phyloP scores from a whole-genome alignment of 2,113 vertebrate genomes.

The Microtus richardsoni region DNA sequence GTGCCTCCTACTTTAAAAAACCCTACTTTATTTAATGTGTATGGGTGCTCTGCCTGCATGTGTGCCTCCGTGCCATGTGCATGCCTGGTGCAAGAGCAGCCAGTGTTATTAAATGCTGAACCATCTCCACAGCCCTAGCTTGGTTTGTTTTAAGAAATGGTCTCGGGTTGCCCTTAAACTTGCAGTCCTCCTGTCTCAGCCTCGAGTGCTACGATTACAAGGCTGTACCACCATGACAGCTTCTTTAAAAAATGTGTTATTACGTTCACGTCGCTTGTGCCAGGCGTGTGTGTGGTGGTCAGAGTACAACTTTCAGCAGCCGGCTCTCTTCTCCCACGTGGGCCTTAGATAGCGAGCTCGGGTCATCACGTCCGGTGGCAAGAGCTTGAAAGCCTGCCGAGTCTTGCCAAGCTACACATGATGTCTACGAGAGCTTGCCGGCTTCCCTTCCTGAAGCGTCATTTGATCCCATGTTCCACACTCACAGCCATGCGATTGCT shows the following conservation, averaged over 20 bases:
- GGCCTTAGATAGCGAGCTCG: neutral
- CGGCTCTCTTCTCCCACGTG: neutral
- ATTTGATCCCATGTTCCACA: neutral
- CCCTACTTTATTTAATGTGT: neutral
- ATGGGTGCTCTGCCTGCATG: neutral
- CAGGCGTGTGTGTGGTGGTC: neutral
- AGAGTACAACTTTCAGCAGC: neutral
- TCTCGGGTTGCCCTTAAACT: neutral
- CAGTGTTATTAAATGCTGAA: neutral
- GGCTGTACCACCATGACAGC: neutral
- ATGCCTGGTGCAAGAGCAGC: neutral
- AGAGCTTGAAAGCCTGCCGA: neutral
- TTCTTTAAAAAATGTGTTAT: neutral
- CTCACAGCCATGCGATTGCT: neutral
- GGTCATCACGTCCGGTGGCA: neutral
- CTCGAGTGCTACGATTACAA: neutral
- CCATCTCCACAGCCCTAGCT: neutral
- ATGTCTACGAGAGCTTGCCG: neutral
- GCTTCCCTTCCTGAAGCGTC: neutral
- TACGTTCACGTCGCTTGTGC: neutral
- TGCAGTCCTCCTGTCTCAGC: neutral
- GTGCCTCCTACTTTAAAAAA: neutral
- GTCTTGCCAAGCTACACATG: no score
- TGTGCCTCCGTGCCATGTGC: no score
- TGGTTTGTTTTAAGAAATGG: neutral